Base-by-base conservation (phyloP, 2,797 vertebrate species). In the Cryptoprocta ferox region DNA sequence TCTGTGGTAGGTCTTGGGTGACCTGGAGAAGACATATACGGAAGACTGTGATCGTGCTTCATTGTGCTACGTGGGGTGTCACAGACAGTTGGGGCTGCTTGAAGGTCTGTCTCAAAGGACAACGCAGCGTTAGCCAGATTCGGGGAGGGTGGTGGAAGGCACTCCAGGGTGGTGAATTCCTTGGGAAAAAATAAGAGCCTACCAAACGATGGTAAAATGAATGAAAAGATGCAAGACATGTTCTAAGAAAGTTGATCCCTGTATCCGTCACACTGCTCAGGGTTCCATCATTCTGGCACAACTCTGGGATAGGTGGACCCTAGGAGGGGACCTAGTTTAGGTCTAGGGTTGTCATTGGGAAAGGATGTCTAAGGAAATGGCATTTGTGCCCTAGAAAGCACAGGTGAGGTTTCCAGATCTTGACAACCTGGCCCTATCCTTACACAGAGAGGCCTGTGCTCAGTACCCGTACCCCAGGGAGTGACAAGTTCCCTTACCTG, bases 11-110 rank as follows among this genome's bases (percentile, higher is more conserved):
- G 13, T 53, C 65, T 32, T 21, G 56, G 56, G 59, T 68, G 11
- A 19, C 30, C 0, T 5, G 35, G 21, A 45, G 37, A n/a, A n/a
- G 13, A 4, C 32, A 26, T 1, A 26, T 7, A 21, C 5, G 4
- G 50, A 66, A 35, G 28, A 28, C 1, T 12, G 61, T 21, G 15
- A 12, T 13, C 28, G 8, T 19, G 45, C 35, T 53, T 42, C 26
- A 1, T 30, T 83, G 48, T 30, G 14, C 53, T 88, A 9, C 28
- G 76, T 19, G 56, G 42, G 11, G 19, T 30, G 48, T n/a, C 2
- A 6, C 19, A 30, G 37, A 24, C 18, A 15, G 12, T 35, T 26
- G 5, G 21, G 14, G 11, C 6, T 76, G 10, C 48, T 18, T 1
- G 1, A 50, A 66, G 56, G 5, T 42, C 59, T 59, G 21, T 50